These are phyloP conservation scores for Belgica antarctica DNA, from an alignment of 2,888 invertebrate genomes.

Conservation along the genomic window DNA sequence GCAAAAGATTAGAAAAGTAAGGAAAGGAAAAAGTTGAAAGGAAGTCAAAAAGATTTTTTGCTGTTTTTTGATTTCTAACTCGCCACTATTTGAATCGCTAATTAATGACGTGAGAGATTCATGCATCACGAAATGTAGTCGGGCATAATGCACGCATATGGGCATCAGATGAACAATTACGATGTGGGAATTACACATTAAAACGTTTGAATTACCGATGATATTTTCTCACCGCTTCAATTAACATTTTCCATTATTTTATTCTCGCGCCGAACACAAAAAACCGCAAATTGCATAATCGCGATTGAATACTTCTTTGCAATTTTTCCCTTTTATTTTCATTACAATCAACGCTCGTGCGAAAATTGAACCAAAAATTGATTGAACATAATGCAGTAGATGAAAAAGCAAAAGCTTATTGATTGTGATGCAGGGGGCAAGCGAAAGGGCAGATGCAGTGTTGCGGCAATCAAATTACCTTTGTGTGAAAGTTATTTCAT, in stretches of 20 bases:
- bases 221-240: slow-evolving; percentile 37
- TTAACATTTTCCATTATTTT: slow-evolving; percentile 35
- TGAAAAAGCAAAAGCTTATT: neutral
- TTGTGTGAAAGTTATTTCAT: too few relatives aligned
- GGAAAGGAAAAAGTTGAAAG: slow-evolving; percentile 7
- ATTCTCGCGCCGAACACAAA: slow-evolving; percentile 24
- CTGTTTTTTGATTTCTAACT: neutral
- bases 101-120: slow-evolving; percentile 1
- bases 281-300: slow-evolving; percentile 38
- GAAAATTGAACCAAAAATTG: neutral
- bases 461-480: too few relatives aligned
- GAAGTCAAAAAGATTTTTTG: neutral
- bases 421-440: neutral
- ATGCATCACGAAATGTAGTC: neutral
- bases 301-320: too few relatives aligned
- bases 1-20: neutral
- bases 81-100: neutral
- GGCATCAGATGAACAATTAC: neutral
- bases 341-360: neutral
- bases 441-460: too few relatives aligned
- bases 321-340: neutral
- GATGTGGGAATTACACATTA: neutral
- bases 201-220: neutral
- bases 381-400: slow-evolving; percentile 7
- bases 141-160: slow-evolving; percentile 20